Base-by-base conservation (phyloP, 2,888 invertebrate species). In the Allacma fusca region DNA sequence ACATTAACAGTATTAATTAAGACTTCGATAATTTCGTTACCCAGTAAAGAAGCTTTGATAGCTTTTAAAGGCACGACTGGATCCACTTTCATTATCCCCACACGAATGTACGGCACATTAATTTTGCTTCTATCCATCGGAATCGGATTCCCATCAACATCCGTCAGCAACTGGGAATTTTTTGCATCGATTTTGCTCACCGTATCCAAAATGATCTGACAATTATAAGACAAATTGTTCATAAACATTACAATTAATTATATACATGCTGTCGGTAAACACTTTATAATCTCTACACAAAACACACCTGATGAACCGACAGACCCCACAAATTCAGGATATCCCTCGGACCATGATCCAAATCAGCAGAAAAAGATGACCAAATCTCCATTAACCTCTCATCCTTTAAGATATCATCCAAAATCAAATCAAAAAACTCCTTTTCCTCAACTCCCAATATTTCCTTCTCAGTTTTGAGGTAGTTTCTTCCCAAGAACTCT, bases 321-420 rank as follows among this genome's bases (percentile, higher is more conserved):
- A 77, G 78, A n/a, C 82, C 80, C 78, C 79, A 82, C 2, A 81
- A n/a, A 43, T 78, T 77, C 26, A 82, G 50, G 24, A 79, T 77
- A 43, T 81, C 78, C 23, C 77, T 62, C 0, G 82, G 78, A 0
- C 76, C 40, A 24, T 82, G 69, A 4, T 64, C 19, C 13, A 82
- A 72, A 28, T 83, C 81, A 0, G n/a, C 5, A 0, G 26, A 7
- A 78, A 82, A 81, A 0, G 69, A 24, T 0, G 77, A 71, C 83
- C 83, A 83, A 7, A n/a, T 23, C 23, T 73, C 26, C 13, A 23
- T 21, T n/a, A 82, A 79, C 1, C 0, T 23, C 23, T 70, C 69
- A 57, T 81, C 78, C 24, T 75, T 59, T 0, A 71, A 9, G 0
- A 81, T 29, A 16, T 78, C 74, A 9, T 80, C 79, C 34, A 59